phyloP scores from a whole-genome alignment of 2,113 vertebrate genomes.

The Platycercus adscitus region DNA sequence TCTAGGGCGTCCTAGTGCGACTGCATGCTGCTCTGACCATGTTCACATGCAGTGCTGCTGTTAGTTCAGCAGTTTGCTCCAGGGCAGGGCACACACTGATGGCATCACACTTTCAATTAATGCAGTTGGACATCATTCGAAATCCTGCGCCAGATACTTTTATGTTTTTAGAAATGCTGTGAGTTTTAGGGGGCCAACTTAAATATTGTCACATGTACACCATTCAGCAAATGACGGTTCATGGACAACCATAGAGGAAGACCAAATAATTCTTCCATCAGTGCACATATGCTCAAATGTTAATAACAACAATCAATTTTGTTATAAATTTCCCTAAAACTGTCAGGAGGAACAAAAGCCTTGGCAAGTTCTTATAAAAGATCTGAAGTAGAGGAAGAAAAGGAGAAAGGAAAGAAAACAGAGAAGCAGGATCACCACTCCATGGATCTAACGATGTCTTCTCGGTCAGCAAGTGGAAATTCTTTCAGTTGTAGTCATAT shows the following conservation, averaged over 20 bases:
- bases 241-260: fast-evolving
- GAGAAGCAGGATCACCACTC: neutral
- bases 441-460: neutral
- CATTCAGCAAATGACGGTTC: neutral
- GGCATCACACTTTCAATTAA: neutral
- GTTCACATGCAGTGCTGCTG: neutral
- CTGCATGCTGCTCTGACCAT: neutral
- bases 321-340: neutral
- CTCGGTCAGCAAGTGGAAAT: neutral
- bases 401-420: neutral
- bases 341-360: neutral
- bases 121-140: neutral
- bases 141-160: neutral
- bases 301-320: neutral
- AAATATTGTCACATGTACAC: fast-evolving
- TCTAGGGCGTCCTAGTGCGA: neutral
- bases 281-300: too few relatives aligned
- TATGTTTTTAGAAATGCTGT: neutral
- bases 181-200: neutral
- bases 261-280: neutral
- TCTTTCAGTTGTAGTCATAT: neutral
- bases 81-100: neutral
- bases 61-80: neutral
- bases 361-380: neutral
- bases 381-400: neutral